Base-by-base conservation (phyloP, 2,888 invertebrate genomes). In the Drosophila setosimentum region DNA sequence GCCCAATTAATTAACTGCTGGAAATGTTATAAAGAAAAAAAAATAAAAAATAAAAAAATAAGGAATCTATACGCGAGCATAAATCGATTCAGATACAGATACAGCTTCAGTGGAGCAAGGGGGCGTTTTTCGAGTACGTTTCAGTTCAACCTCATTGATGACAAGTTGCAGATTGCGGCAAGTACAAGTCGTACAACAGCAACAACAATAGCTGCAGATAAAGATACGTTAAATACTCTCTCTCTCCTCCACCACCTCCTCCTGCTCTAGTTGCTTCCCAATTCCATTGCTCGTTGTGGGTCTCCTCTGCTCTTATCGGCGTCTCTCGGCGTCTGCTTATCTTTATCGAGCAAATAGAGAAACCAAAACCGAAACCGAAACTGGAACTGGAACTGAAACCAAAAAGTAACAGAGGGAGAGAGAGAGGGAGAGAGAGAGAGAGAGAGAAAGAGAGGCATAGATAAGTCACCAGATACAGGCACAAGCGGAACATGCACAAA, bases 401-500 rank as follows among this genome's bases (percentile, higher is more conserved):
- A 57, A 13, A 66, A 27, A 13, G 21, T 33, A 37, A 33, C 2
- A 33, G 29, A 65, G 21, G 48, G 4, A 30, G 2, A 63, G 33
- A 42, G 37, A 37, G 45, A 45, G 30, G 60, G 16, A 50, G 30
- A 33, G n/a, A 37, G 33, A 62, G 32, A 35, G 63, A 63, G 45
- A 60, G 55, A 59, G 48, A 32, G 33, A 54, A 13, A 45, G 50
- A 58, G 35, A 32, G 72, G 35, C 50, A 32, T 21, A 29, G 35
- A 59, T 57, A 68, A 57, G 35, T 24, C 24, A 45, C 24, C 45
- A 24, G 66, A 48, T 42, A 49, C 13, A 45, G 32, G n/a, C 45
- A 54, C 66, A 55, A 51, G 42, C 50, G 32, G 45, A 63, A 73
- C 66, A 73, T 73, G 61, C 73, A 76, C 71, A 74, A 68, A 78